These are phyloP conservation scores for Caenorhabditis latens DNA, from an alignment of 1,140 invertebrate genomes.

Conservation along the genomic window DNA sequence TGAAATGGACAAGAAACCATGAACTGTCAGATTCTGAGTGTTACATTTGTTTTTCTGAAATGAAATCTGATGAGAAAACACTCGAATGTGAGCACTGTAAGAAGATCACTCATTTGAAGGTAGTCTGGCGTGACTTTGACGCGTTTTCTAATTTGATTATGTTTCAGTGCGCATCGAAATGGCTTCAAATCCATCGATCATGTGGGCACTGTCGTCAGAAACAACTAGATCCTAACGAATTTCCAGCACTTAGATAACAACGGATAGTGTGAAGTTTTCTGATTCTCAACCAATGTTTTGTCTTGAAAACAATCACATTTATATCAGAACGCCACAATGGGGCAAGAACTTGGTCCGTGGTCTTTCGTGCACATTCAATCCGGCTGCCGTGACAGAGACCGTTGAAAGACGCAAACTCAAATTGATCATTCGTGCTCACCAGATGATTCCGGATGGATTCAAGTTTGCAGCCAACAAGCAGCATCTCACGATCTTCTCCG, in stretches of 20 bases:
- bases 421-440: background rate
- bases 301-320: background rate
- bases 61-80: background rate
- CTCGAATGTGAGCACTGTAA: background rate
- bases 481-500: background rate
- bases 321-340: background rate
- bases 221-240: background rate
- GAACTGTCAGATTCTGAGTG: background rate
- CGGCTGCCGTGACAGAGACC: background rate
- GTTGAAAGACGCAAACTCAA: conserved; percentile 49
- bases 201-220: background rate
- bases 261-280: too few species aligned
- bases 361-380: conserved; percentile 51
- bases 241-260: background rate
- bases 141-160: background rate
- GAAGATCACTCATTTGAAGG: background rate
- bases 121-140: background rate
- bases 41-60: background rate
- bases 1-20: background rate
- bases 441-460: conserved; percentile 35
- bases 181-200: background rate
- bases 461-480: background rate
- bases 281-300: too few species aligned
- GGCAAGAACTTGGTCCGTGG: conserved; percentile 47
- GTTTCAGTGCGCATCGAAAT: background rate